phyloP scores from a whole-genome alignment of 2,888 invertebrate species.

The Andrena bucephala region DNA sequence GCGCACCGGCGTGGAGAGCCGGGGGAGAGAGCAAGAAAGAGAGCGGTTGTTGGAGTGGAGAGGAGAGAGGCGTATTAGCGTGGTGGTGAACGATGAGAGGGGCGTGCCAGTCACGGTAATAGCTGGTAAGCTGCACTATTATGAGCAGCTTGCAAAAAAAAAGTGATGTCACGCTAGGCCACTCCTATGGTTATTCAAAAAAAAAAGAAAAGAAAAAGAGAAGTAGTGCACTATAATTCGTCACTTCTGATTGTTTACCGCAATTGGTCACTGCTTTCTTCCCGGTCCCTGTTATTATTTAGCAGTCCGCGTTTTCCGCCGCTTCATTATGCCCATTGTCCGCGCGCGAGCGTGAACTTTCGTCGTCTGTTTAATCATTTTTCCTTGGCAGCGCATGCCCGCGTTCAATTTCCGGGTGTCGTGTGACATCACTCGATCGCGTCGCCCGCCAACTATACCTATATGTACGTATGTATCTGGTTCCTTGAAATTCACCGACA shows the following conservation, averaged over 20 bases:
- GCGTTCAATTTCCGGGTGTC: slow-evolving; percentile 29
- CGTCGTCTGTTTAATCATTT: slow-evolving; percentile 56
- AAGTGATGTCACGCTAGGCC: slow-evolving; percentile 75
- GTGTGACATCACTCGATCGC: slow-evolving; percentile 10
- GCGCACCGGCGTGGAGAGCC: slow-evolving; percentile 19
- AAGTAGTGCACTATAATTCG: slow-evolving; percentile 57
- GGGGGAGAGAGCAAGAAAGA: slow-evolving; percentile 6
- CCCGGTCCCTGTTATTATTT: slow-evolving; percentile 75
- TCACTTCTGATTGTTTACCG: slow-evolving; percentile 74
- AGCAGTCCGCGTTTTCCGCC: slow-evolving; percentile 61
- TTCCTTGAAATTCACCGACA: not conserved
- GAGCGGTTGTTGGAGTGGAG: slow-evolving; percentile 12
- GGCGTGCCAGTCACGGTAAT: slow-evolving; percentile 73
- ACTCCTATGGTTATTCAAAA: slow-evolving; percentile 73
- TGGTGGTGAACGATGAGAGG: slow-evolving; percentile 79
- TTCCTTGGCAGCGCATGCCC: slow-evolving; percentile 31
- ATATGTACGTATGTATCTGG: not conserved
- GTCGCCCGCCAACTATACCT: not conserved
- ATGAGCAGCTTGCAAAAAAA: slow-evolving; percentile 72
- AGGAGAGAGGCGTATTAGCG: slow-evolving; percentile 59
- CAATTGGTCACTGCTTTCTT: slow-evolving; percentile 57
- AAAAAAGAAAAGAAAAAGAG: slow-evolving; percentile 31
- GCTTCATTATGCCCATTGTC: slow-evolving; percentile 52
- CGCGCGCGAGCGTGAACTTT: slow-evolving; percentile 25
- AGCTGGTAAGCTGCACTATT: slow-evolving; percentile 77